phyloP scores from a whole-genome alignment of 2,113 vertebrate genomes.

The Carlito syrichta region DNA sequence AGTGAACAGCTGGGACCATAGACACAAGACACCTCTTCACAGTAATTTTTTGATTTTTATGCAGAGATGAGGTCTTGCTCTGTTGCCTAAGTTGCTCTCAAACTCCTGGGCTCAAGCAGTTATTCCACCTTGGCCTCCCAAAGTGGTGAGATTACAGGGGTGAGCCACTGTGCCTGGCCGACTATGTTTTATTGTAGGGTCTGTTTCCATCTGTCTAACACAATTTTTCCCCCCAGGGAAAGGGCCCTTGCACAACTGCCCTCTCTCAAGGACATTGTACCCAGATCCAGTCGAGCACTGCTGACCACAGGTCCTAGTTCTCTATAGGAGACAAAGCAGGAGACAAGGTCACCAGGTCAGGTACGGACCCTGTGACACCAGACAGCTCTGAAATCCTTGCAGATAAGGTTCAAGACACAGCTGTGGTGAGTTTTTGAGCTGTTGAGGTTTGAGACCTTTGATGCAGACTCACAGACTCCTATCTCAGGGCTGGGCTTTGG shows the following conservation, averaged over 20 bases:
- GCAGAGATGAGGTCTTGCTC: no score
- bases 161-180: no score
- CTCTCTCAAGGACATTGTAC: not conserved
- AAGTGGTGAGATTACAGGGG: no score
- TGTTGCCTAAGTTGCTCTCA: no score
- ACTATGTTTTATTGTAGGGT: not conserved
- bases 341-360: not conserved
- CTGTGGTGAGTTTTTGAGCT: not conserved
- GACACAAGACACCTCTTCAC: no score
- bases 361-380: not conserved
- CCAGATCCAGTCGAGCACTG: not conserved
- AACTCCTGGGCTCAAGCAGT: no score
- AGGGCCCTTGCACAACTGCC: not conserved
- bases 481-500: not conserved
- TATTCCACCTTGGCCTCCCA: no score
- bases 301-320: not conserved
- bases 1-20: no score
- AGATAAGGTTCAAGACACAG: not conserved
- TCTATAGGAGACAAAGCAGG: not conserved
- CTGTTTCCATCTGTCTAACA: not conserved
- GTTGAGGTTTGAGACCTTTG: not conserved
- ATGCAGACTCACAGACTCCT: not conserved
- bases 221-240: not conserved
- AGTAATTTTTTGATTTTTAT: no score
- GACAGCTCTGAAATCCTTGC: not conserved